Percentiles rank a stretch among this genome's conserved stretches.
phyloP scores from a whole-genome alignment of 1,140 invertebrate species.

The Drosophila sturtevanti region DNA sequence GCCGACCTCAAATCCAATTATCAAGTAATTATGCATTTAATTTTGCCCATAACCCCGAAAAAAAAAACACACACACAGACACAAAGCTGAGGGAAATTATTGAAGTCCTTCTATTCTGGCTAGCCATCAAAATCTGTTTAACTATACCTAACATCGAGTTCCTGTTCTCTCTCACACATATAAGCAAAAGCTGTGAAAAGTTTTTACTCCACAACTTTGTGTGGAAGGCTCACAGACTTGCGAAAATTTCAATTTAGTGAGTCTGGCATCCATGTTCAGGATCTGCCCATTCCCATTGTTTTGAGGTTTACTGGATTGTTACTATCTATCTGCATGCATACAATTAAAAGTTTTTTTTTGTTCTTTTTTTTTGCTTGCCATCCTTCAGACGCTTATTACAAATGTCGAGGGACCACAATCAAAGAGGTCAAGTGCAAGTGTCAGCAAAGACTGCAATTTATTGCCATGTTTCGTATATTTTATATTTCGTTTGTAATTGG shows the following conservation, averaged over 20 bases:
- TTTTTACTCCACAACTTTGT: constrained; percentile 55
- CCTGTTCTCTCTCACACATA: constrained; percentile 4
- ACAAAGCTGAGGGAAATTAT: constrained; percentile 27
- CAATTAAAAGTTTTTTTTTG: constrained; percentile 70
- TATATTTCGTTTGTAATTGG: constrained; percentile 50
- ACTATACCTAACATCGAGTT: not conserved
- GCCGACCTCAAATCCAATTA: constrained; percentile 77
- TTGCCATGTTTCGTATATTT: constrained; percentile 14
- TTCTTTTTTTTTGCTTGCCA: constrained; percentile 41
- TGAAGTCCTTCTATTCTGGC: constrained; percentile 37
- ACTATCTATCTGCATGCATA: constrained; percentile 30
- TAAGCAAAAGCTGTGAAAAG: constrained; percentile 51
- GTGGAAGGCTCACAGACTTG: constrained; percentile 22
- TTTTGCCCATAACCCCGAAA: constrained; percentile 45
- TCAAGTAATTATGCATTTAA: constrained; percentile 80
- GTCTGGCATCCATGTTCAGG: constrained; percentile 29
- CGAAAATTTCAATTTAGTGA: constrained; percentile 59
- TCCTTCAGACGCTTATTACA: constrained; percentile 68
- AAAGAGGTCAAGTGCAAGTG: constrained; percentile 69
- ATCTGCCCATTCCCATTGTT: not conserved
- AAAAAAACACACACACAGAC: too few relatives aligned
- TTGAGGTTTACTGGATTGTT: constrained; percentile 19
- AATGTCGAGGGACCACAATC: constrained; percentile 67
- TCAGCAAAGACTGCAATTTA: constrained; percentile 51
- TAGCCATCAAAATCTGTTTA: constrained; percentile 55